Conservation (phyloP, 2,888 invertebrate genomes). For the Heliconius ismenius region DNA sequence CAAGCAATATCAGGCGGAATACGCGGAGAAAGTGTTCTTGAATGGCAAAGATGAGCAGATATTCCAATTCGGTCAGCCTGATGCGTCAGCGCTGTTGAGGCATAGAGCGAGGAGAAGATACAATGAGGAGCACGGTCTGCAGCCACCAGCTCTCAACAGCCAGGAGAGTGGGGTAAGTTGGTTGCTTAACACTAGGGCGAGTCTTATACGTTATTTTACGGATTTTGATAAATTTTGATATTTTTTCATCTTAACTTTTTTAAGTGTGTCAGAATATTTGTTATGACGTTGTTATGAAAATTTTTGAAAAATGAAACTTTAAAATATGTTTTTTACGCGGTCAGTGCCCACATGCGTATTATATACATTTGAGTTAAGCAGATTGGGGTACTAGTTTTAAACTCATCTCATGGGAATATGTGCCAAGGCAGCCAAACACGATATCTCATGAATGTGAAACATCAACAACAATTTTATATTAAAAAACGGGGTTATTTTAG, state of each 20-base stretch:
- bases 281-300: background rate
- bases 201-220: background rate
- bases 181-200: background rate
- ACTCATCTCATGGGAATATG: background rate
- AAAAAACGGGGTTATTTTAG: too few species aligned
- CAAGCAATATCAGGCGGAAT: slow-evolving; percentile 42
- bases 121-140: slow-evolving; percentile 73
- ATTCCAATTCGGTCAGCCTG: slow-evolving; percentile 84
- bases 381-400: background rate
- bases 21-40: slow-evolving; percentile 73
- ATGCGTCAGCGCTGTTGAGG: slow-evolving; percentile 78
- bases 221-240: background rate
- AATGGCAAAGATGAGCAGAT: slow-evolving; percentile 68
- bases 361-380: background rate
- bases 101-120: slow-evolving; percentile 73
- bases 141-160: slow-evolving; percentile 69
- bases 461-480: background rate
- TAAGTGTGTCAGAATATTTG: background rate
- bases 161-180: slow-evolving; percentile 80
- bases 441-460: background rate
- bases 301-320: background rate
- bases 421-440: background rate
- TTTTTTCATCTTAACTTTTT: background rate
- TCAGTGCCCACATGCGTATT: background rate
- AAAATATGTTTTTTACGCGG: background rate